Base-by-base conservation (phyloP, 2,113 vertebrate species). In the Bungarus multicinctus region DNA sequence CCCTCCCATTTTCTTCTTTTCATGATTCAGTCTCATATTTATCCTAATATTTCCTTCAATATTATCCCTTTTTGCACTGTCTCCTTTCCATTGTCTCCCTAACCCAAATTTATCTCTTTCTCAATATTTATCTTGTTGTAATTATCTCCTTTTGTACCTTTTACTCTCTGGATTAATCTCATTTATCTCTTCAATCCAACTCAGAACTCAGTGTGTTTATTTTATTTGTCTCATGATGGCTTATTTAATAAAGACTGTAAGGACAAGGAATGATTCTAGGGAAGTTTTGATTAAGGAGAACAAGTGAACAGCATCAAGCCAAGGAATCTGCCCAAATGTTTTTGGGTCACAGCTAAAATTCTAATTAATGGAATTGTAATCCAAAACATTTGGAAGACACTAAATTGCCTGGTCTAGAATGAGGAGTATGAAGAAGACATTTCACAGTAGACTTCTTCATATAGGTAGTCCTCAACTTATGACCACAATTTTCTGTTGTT, bases 81-180 rank as follows among this genome's bases (percentile, higher is more conserved):
- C 18, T 81, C n/a, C n/a, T 74, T 74, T 74, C 69, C 69, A 39
- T 34, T 39, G 34, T 93, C 92, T 93, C 60, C 87, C 89, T 94
- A 94, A 96, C 93, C 95, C 93, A 95, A 94, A 97, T 97, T 96
- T 95, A 95, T 98, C 97, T 97, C 39, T 97, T 96, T 96, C 96
- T 96, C 96, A 96, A 94, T 97, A 97, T 97, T 98, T 97, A 97
- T 97, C 97, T 96, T 89, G 94, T 94, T 96, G 95, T 97, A 97
- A 95, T 97, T 97, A 96, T 97, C 90, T 94, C 94, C 90, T 96
- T 1, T 1, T 39, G 39, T 93, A 90, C 93, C 87, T 91, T 96
- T 93, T 93, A 87, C 93, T 96, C 94, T 94, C 89, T 92, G 96
- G 96, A 97, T 98, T 97, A 97, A 97, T 97, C 96, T 97, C 93